phyloP scores from a whole-genome alignment of 2,888 invertebrate genomes.

The Busseola fusca region DNA sequence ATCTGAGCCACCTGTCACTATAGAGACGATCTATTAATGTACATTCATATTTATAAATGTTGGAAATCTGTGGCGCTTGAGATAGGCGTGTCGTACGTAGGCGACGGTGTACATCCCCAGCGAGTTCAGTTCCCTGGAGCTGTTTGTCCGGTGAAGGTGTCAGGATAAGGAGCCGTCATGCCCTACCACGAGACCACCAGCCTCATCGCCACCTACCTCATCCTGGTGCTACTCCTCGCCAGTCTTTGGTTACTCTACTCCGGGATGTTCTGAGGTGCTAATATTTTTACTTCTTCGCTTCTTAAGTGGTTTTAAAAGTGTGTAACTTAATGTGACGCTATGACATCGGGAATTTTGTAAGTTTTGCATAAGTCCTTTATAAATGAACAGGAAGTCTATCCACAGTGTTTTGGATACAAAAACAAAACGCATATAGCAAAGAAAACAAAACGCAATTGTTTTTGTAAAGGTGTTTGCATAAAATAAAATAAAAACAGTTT shows the following conservation, averaged over 20 bases:
- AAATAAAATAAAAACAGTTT: constrained; percentile 29
- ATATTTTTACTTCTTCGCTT: constrained; percentile 34
- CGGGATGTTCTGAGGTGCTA: constrained; percentile 88
- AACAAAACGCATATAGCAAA: not conserved
- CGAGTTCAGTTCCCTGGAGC: constrained; percentile 79
- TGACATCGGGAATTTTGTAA: constrained; percentile 3
- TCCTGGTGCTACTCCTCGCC: constrained; percentile 90
- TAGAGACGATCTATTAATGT: constrained; percentile 70
- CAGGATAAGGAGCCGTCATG: constrained; percentile 77
- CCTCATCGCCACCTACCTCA: constrained; percentile 92
- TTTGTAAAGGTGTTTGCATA: not conserved
- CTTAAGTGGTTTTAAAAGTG: constrained; percentile 36
- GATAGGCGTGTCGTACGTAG: constrained; percentile 76
- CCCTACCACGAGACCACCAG: constrained; percentile 90
- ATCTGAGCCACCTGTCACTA: constrained; percentile 71
- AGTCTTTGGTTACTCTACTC: constrained; percentile 92
- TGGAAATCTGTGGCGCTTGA: constrained; percentile 68
- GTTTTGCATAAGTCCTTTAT: not conserved
- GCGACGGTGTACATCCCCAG: constrained; percentile 68
- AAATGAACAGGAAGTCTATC: not conserved
- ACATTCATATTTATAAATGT: constrained; percentile 80
- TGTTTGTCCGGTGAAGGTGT: constrained; percentile 80
- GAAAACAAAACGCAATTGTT: constrained; percentile 10
- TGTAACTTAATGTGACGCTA: not conserved
- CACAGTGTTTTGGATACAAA: not conserved